Evolutionary conservation across 2,888 invertebrate genomes (phyloP), one percentile per base, ranked within the genome.

Genomic region (Lasioglossum villosulum): DNA sequence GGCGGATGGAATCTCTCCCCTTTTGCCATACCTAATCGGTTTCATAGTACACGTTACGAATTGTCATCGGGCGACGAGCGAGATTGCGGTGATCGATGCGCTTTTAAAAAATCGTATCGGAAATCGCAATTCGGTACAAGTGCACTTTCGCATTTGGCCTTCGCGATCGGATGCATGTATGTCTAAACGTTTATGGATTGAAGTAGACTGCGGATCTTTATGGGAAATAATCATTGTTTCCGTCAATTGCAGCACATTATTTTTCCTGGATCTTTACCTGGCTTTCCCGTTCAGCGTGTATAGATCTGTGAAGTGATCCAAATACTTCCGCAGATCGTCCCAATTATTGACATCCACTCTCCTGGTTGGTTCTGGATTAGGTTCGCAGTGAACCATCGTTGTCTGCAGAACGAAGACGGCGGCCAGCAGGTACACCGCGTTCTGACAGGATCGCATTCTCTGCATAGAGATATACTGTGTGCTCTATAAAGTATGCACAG

Each of bases 271-370:
- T 45, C 16, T 16, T 80, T 92, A 96, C 96, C 96, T 95, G 66
- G 96, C 95, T 92, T 96, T 94, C 42, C 96, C 96, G 10, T 95
- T 96, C 70, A 96, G 94, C 45, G 95, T 95, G 90, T 96, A 96
- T 91, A 96, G 96, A 90, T 96, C 96, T 89, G 95, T 96, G 72
- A 96, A 94, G 42, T 95, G 95, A 86, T 96, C 95, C 34, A 96
- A 93, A 90, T 96, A 96, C 81, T 93, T 93, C 80, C 95, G 92
- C 30, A 96, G 94, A 74, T 96, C 95, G n/a, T 96, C 95, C 10
- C 95, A 95, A n/a, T 93, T 95, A 75, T 96, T 95, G 72, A 95
- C 95, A 82, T 94, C 93, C 3, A 95, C 92, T 71, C 93, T 89
- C 5, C 92, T 89, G 90, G 91, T 91, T 5, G 91, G 88, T 59